Evolutionary conservation across 2,113 vertebrate genomes (phyloP), one percentile per base, ranked within the genome.

Genomic region (Heliornis fulica): DNA sequence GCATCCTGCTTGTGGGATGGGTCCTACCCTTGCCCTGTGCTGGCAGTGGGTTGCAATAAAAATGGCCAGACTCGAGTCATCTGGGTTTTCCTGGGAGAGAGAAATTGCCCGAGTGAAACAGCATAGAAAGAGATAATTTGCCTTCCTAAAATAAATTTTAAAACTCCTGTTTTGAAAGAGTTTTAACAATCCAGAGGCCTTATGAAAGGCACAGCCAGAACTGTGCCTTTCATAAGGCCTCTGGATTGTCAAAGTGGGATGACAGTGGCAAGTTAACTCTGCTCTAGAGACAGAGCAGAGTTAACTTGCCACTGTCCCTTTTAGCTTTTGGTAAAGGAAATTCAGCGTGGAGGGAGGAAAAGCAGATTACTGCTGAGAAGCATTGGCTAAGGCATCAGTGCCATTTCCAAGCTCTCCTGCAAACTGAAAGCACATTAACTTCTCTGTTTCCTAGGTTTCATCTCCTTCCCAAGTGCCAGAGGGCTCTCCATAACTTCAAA

Each of bases 381-480:
- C 75, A 75, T 72, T 78, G 63, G 90, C 87, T 79, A 94, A 95
- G 96, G 92, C 83, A 78, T 69, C 83, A 28, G 59, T 89, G 83
- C 86, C 64, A 60, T 93, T 95, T 93, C 94, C 71, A 93, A 86
- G 66, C 63, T n/a, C 57, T 87, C 75, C 46, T 56, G 43, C 71
- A 94, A 94, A 80, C 75, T 31, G 75, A 74, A 94, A 95, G 77
- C 82, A 51, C 70, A 81, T 50, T 77, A 80, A 90, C 75, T 93
- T 85, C 87, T 83, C 86, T 11, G 5, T 50, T 81, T 83, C 74
- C 72, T 72, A 50, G 65, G 82, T 80, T 89, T 90, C 87, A 34
- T 75, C 78, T 87, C 87, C 71, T 94, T 72, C 53, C 50, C 74
- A 72, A 69, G 76, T 71, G 91, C 96, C 84, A 66, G 32, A 87